Conservation (phyloP, 1,140 invertebrate species). For the Psix sp. region DNA sequence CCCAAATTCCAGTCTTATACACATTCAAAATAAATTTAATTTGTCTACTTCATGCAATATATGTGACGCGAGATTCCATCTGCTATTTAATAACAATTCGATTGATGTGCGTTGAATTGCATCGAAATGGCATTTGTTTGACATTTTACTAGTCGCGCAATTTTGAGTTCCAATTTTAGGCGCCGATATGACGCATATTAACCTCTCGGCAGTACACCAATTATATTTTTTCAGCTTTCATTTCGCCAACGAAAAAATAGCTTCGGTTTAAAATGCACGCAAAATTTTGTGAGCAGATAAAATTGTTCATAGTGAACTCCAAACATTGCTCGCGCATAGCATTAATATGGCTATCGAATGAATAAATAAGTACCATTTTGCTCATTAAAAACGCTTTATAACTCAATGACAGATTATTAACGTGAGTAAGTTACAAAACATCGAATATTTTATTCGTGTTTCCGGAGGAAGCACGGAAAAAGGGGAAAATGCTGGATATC, state of each 20-base stretch:
- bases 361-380: conserved; percentile 17
- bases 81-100: conserved; percentile 36
- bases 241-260: background rate
- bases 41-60: conserved; percentile 16
- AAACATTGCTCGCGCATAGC: too few relatives aligned
- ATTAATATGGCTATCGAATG: conserved; percentile 11
- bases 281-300: too few relatives aligned
- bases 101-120: conserved; percentile 31
- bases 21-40: conserved; percentile 29
- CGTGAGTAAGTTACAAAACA: conserved; percentile 24
- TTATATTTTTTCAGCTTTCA: conserved; percentile 7
- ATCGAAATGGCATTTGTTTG: conserved; percentile 34
- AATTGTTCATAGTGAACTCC: too few relatives aligned
- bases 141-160: conserved; percentile 28
- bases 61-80: conserved; percentile 18
- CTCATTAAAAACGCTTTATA: conserved; percentile 24
- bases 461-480: conserved; percentile 43
- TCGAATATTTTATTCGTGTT: conserved; percentile 33
- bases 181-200: conserved; percentile 24
- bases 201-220: conserved; percentile 18
- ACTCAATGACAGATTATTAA: background rate
- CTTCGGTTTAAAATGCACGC: background rate
- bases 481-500: conserved; percentile 28
- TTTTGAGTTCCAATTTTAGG: conserved; percentile 28
- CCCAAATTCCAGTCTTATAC: conserved; percentile 10